Conservation (phyloP, 2,113 vertebrate species). For the Oophaga pumilio region DNA sequence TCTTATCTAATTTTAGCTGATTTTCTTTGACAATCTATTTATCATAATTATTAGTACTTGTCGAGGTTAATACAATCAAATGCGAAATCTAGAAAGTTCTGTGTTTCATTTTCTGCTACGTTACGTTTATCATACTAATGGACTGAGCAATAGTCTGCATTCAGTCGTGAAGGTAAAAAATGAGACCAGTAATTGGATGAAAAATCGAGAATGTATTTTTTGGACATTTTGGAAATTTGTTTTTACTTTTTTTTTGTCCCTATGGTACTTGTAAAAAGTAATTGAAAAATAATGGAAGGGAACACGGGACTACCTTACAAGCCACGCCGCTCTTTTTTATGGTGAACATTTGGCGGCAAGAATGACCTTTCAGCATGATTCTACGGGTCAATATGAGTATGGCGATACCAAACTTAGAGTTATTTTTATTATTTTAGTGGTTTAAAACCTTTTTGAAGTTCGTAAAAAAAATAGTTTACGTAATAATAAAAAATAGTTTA, state of each 20-base stretch:
- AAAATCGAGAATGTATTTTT: neutral
- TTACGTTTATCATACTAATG: neutral
- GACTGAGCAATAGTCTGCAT: neutral
- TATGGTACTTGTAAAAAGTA: neutral
- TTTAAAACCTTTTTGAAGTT: too few species aligned
- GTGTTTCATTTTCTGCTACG: slow-evolving; percentile 22
- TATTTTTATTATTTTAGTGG: too few species aligned
- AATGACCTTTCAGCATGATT: too few species aligned
- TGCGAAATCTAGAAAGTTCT: slow-evolving; percentile 60
- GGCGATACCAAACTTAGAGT: too few species aligned
- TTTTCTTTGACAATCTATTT: slow-evolving; percentile 76
- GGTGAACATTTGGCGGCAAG: too few species aligned
- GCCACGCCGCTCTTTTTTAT: neutral
- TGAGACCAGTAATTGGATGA: neutral
- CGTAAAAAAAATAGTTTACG: too few species aligned
- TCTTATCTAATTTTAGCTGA: slow-evolving; percentile 73
- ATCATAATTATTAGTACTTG: slow-evolving; percentile 76
- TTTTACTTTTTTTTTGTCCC: neutral
- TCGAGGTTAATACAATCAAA: slow-evolving; percentile 71
- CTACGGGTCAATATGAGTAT: too few species aligned
- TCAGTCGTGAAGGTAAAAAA: neutral
- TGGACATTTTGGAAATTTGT: neutral
- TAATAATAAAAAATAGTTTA: too few species aligned
- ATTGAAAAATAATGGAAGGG: neutral
- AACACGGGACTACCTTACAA: neutral